Percentiles rank a stretch among this genome's conserved stretches.
These are phyloP conservation scores for Spilarctia lutea DNA, from an alignment of 2,888 invertebrate species.

Conservation along the genomic window DNA sequence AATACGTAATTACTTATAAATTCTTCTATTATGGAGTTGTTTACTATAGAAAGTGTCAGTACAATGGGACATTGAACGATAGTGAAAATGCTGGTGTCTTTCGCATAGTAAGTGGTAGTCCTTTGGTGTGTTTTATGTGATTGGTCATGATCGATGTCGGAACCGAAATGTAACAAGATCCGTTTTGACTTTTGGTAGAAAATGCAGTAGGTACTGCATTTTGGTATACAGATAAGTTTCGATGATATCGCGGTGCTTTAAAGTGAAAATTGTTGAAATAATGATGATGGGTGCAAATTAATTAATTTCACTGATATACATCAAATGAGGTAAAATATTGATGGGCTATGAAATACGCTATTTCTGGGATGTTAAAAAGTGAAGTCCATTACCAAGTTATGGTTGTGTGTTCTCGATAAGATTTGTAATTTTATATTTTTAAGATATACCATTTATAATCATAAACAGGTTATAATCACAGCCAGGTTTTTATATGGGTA, in stretches of 20 bases:
- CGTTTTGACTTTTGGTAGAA: conserved; percentile 41
- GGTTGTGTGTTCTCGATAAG: no score
- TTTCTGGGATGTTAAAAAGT: neutral
- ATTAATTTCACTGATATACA: neutral
- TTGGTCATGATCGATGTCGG: conserved; percentile 49
- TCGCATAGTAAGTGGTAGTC: conserved; percentile 72
- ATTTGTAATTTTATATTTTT: no score
- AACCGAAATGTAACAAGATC: conserved; percentile 36
- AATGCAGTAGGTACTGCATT: conserved; percentile 29
- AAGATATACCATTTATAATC: no score
- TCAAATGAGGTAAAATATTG: neutral
- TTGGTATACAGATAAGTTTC: neutral
- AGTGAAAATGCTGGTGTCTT: conserved; percentile 74
- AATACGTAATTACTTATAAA: conserved; percentile 60
- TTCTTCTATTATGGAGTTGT: conserved; percentile 63
- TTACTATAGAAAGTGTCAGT: conserved; percentile 80
- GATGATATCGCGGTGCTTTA: neutral
- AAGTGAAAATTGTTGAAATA: neutral
- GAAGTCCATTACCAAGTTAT: neutral
- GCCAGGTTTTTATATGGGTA: no score
- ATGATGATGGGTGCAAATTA: neutral
- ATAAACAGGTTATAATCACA: no score
- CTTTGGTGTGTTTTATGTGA: conserved; percentile 57
- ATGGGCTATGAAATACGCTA: neutral
- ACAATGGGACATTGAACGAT: conserved; percentile 81